Base-by-base conservation (phyloP, 2,113 vertebrate genomes). In the Paramormyrops kingsleyae region DNA sequence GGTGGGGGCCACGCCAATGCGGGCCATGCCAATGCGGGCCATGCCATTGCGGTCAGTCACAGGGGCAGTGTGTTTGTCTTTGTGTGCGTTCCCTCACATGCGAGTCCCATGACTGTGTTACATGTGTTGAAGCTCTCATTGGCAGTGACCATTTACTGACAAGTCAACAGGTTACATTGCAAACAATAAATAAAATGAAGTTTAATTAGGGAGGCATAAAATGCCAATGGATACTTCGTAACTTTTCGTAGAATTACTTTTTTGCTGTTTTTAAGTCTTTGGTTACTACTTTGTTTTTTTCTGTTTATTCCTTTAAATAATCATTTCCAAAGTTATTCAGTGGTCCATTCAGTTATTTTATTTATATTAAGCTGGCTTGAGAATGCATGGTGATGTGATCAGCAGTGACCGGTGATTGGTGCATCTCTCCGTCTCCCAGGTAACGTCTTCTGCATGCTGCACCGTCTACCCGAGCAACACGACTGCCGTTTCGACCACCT, bases 401-500 rank as follows among this genome's bases (percentile, higher is more conserved):
- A 74, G 31, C 74, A n/a, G 83, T 27, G 84, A 86, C 47, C 15
- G 15, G 49, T 53, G n/a, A 56, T n/a, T 47, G 27, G 42, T 62
- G 12, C 0, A 5, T 50, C 46, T 90, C 19, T 89, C 27, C 39
- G 13, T 89, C 10, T 89, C 42, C 50, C 92, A 99, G 98, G 98
- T 93, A 98, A 98, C 7, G 97, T 99, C 93, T 99, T 99, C 97
- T 99, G 98, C 92, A 99, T 99, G 98, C 96, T 99, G 91, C 98
- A 99, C 90, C 98, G 98, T 93, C 97, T 99, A 91, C 98, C 98
- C 0, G 98, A 99, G 95, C 98, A 99, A 90, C 98, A 99, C 0
- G 97, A 98, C 94, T 99, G 98, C 94, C 97, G 97, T 0, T 99
- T 99, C 15, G 98, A 99, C 96, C 98, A 99, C 96, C 97, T 99